A percentile compares a stretch with the other conserved stretches of the same genome.
phyloP scores from a whole-genome alignment of 2,113 vertebrate species.

The Bombycilla garrulus region DNA sequence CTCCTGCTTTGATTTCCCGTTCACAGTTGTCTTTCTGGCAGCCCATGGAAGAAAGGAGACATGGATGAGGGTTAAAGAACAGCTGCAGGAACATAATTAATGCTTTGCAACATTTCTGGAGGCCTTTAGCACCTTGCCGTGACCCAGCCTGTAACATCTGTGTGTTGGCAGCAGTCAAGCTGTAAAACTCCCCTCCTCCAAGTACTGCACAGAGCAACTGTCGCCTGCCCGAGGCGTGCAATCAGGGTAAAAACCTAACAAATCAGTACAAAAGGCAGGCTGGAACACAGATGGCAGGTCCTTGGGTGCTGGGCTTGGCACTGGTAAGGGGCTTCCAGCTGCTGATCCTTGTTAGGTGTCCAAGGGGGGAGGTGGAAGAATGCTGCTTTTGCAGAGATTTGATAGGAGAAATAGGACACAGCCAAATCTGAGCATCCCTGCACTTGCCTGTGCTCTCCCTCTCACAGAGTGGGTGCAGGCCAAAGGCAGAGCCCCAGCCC shows the following conservation, averaged over 20 bases:
- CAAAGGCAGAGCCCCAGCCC: not conserved
- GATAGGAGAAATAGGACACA: not conserved
- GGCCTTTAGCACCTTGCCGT: constrained; percentile 73
- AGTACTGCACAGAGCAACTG: constrained; percentile 41
- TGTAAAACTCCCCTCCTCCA: constrained; percentile 63
- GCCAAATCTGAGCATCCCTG: not conserved
- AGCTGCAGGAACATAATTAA: constrained; percentile 74
- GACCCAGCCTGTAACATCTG: constrained; percentile 75
- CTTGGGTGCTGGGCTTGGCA: not conserved
- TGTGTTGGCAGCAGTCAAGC: constrained; percentile 63
- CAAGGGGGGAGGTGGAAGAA: not conserved
- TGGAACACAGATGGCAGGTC: not conserved
- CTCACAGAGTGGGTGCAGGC: not conserved
- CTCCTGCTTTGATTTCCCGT: constrained; percentile 46
- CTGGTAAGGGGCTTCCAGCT: not conserved
- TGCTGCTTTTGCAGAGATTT: not conserved
- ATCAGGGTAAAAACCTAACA: constrained; percentile 45
- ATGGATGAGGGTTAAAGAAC: constrained; percentile 58
- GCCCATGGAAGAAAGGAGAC: constrained; percentile 4
- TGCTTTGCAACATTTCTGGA: constrained; percentile 64
- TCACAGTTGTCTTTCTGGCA: constrained; percentile 52
- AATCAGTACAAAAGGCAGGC: constrained; percentile 19
- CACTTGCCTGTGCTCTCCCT: not conserved
- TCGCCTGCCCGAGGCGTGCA: not conserved
- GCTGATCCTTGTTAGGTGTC: not conserved